These are phyloP conservation scores for Elephantulus edwardii DNA, from an alignment of 2,113 vertebrate genomes.

Conservation along the genomic window DNA sequence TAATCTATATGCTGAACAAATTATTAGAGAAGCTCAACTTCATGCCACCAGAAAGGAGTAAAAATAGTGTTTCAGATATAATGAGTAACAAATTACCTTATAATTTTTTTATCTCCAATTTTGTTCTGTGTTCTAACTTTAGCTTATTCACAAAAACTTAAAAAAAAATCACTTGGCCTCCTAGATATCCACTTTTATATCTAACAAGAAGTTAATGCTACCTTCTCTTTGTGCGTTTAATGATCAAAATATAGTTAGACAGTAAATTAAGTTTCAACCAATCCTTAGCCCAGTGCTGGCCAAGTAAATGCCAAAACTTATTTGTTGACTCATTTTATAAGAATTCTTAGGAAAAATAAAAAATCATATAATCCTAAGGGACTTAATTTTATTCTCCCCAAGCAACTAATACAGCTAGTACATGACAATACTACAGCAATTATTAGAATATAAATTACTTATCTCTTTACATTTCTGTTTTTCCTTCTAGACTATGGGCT, in stretches of 20 bases:
- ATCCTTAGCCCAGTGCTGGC: neutral
- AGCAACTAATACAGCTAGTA: neutral
- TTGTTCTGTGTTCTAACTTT: neutral
- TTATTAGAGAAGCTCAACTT: too few species aligned
- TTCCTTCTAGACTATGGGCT: neutral
- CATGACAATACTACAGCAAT: neutral
- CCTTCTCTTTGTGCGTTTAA: neutral
- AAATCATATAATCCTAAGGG: neutral
- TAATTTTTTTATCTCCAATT: neutral
- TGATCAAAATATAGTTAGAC: neutral
- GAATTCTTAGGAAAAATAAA: constrained; percentile 21
- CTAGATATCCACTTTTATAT: neutral
- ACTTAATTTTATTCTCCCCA: neutral
- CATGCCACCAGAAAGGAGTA: too few species aligned
- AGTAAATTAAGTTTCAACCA: neutral
- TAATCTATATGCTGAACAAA: too few species aligned
- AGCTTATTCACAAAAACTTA: constrained; percentile 26
- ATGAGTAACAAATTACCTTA: neutral
- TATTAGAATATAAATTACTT: neutral
- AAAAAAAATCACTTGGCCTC: neutral
- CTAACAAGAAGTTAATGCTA: neutral
- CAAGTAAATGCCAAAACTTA: neutral
- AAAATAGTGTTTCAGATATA: neutral
- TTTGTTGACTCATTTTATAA: constrained; percentile 13
- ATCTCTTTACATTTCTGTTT: neutral